A percentile compares a stretch with the other conserved stretches of the same genome.
phyloP scores from a whole-genome alignment of 2,888 invertebrate genomes.

The Troides oblongomaculatus region DNA sequence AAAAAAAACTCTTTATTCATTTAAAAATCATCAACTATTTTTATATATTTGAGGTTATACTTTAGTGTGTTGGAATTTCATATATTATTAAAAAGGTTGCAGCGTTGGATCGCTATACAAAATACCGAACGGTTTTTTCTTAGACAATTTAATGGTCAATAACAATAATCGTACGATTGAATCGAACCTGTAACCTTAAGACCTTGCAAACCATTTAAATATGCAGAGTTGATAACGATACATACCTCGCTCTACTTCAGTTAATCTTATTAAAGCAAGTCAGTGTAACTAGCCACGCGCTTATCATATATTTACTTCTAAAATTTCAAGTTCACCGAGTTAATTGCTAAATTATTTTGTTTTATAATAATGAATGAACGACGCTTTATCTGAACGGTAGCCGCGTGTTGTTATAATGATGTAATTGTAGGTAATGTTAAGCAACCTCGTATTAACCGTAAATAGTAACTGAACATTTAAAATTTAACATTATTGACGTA shows the following conservation, averaged over 20 bases:
- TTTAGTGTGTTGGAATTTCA: too few species aligned
- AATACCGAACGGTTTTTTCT: too few species aligned
- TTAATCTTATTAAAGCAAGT: slow-evolving; percentile 27
- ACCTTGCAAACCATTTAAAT: background rate
- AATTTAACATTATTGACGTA: too few species aligned
- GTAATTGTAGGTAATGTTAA: slow-evolving; percentile 32
- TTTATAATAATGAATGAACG: slow-evolving; percentile 30
- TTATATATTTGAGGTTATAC: too few species aligned
- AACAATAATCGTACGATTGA: too few species aligned
- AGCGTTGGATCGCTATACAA: too few species aligned
- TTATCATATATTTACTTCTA: slow-evolving; percentile 24
- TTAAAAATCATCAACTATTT: too few species aligned
- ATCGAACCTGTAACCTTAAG: too few species aligned
- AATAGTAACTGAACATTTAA: too few species aligned
- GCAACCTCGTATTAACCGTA: slow-evolving; percentile 46
- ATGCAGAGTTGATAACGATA: background rate
- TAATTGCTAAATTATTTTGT: slow-evolving; percentile 22
- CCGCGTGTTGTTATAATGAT: slow-evolving; percentile 32
- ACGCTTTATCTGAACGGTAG: slow-evolving; percentile 29
- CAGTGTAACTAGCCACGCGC: slow-evolving; percentile 30
- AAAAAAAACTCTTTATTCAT: too few species aligned
- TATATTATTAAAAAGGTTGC: too few species aligned
- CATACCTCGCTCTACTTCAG: slow-evolving; percentile 7
- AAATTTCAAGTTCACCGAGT: slow-evolving; percentile 26
- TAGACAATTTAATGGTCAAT: too few species aligned